Evolutionary conservation across 2,113 vertebrate genomes (phyloP), one percentile per base, ranked within the genome.

Genomic region (Malurus melanocephalus): DNA sequence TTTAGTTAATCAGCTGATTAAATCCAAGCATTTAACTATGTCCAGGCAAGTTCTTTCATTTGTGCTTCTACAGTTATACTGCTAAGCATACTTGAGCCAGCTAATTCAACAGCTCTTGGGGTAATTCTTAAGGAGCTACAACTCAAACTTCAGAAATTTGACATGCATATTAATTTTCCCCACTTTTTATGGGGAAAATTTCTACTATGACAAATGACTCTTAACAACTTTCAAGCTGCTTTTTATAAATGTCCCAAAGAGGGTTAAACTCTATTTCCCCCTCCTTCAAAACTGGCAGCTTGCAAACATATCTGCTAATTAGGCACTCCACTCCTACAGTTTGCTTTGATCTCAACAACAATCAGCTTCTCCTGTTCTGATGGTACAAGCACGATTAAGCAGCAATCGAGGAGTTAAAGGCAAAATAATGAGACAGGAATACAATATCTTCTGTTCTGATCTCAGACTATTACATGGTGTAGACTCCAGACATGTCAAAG

Each of bases 321-420:
- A 93, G 77, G 66, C 35, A 61, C 19, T 84, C 61, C 21, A 57
- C 48, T 81, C 66, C 65, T 57, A 49, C 38, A 60, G 46, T 84
- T 78, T 75, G 66, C 83, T 93, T 94, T 95, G 80, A 93, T 93
- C 94, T 91, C 90, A 81, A 66, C 85, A 91, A 83, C 77, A 88
- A 93, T 88, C 88, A 88, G 18, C 43, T 86, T 74, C 56, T 71
- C 38, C 27, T 30, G 53, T 72, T 79, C 56, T 67, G 30, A 83
- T 42, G 81, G 90, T 69, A 87, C 55, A 87, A 91, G 32, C 84
- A 57, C 1, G 0, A 88, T 76, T 75, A 85, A 85, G 75, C 77
- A 92, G 84, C 61, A 71, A 89, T 71, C 1, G 1, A 90, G 52
- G 82, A 95, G 94, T 96, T 94, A 92, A 95, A 92, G 81, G 33